phyloP scores from a whole-genome alignment of 1,140 invertebrate species.

The Solen grandis region DNA sequence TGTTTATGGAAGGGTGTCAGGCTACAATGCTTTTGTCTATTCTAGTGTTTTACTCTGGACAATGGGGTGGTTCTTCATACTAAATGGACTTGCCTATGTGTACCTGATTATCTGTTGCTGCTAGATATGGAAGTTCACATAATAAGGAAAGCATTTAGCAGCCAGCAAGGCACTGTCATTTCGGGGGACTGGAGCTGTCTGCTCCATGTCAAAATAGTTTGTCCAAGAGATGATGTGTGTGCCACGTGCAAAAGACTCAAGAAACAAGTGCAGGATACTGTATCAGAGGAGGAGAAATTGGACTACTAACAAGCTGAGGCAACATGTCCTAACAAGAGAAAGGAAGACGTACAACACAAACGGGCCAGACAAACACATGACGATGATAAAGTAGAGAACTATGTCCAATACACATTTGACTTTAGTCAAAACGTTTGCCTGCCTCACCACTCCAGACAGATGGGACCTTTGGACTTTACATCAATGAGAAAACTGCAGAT shows the following conservation, averaged over 20 bases:
- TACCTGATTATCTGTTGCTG: no score
- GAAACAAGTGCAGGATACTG: background rate
- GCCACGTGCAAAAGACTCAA: background rate
- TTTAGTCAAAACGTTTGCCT: background rate
- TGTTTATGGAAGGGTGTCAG: no score
- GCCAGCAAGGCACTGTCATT: background rate
- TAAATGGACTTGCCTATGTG: no score
- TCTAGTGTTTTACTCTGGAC: no score
- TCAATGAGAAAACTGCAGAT: background rate
- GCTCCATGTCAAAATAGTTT: background rate
- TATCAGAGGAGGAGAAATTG: background rate
- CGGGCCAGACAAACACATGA: background rate
- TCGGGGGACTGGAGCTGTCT: background rate
- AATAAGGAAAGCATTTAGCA: background rate
- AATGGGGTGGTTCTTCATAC: no score
- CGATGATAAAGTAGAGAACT: background rate
- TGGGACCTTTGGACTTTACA: background rate
- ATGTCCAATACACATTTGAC: background rate
- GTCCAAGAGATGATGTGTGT: background rate
- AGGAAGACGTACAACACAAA: background rate
- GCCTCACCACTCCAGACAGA: background rate
- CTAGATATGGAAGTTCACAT: no score
- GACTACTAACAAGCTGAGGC: background rate
- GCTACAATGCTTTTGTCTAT: no score
- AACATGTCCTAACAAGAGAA: background rate